Percentiles rank a stretch among this genome's conserved stretches.
Evolutionary conservation across 1,140 invertebrate species (phyloP).

Genomic region (Ganaspis sp.): DNA sequence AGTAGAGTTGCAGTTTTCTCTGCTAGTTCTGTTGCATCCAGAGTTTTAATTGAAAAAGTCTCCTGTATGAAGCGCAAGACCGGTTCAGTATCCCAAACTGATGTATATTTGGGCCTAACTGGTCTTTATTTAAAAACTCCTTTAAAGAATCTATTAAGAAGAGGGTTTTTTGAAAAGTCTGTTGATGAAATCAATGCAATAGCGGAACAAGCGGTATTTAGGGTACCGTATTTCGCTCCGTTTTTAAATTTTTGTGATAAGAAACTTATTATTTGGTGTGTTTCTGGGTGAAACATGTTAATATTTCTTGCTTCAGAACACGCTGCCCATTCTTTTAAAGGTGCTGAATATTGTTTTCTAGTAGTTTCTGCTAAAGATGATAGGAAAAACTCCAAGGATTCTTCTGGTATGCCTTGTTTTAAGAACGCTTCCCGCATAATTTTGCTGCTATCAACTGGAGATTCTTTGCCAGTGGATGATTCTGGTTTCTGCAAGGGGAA

Average conservation of each 20-base stretch:
- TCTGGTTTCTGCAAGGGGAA: conserved; percentile 39
- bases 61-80: conserved; percentile 22
- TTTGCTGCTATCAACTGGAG: conserved; percentile 31
- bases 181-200: background rate
- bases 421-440: conserved; percentile 28
- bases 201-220: conserved; percentile 4
- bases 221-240: background rate
- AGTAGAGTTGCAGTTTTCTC: conserved; percentile 5
- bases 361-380: conserved; percentile 16
- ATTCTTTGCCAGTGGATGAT: conserved; percentile 31
- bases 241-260: conserved; percentile 10
- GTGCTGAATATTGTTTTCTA: conserved; percentile 23
- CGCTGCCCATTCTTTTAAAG: conserved; percentile 31
- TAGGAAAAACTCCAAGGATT: conserved; percentile 16
- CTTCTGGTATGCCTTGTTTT: background rate
- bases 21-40: conserved; percentile 6
- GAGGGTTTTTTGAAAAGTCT: background rate
- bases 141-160: conserved; percentile 38
- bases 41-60: background rate
- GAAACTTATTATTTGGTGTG: background rate
- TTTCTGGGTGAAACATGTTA: background rate
- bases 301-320: background rate
- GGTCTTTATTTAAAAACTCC: conserved; percentile 40
- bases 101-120: conserved; percentile 38
- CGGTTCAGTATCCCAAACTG: conserved; percentile 36